Percentiles rank a stretch among this genome's conserved stretches.
Conservation (phyloP, 2,888 invertebrate species). For the Nymphalis polychloros region DNA sequence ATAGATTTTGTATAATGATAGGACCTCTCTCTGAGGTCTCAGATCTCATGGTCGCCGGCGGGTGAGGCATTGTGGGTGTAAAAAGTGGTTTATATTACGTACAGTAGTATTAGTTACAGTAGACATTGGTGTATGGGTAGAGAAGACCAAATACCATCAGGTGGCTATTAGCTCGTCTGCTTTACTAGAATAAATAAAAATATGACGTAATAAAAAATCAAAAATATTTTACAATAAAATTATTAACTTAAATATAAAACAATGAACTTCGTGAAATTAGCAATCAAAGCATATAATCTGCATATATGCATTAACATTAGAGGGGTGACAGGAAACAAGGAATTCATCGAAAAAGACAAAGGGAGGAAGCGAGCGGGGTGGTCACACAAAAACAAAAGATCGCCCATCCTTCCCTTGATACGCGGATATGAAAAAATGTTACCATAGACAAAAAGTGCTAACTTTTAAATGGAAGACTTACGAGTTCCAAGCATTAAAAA, state of each 20-base stretch:
- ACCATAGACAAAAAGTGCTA: slow-evolving; percentile 46
- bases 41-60: too few relatives aligned
- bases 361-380: slow-evolving; percentile 74
- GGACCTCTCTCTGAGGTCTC: too few relatives aligned
- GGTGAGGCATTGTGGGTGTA: too few relatives aligned
- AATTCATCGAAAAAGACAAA: slow-evolving; percentile 71
- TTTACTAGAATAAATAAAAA: too few relatives aligned
- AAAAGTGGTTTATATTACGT: too few relatives aligned
- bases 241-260: neutral
- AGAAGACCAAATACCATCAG: too few relatives aligned
- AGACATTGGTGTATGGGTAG: too few relatives aligned
- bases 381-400: slow-evolving; percentile 66
- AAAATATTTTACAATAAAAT: too few relatives aligned
- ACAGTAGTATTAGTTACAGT: too few relatives aligned
- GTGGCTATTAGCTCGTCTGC: too few relatives aligned
- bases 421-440: slow-evolving; percentile 59
- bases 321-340: slow-evolving; percentile 66
- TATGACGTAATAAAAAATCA: too few relatives aligned
- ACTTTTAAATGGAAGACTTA: slow-evolving; percentile 54
- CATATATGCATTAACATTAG: slow-evolving; percentile 58
- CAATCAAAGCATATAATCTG: slow-evolving; percentile 46
- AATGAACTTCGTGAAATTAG: neutral
- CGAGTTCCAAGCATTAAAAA: slow-evolving; percentile 36
- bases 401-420: slow-evolving; percentile 56
- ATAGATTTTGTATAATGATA: too few relatives aligned